Conservation (phyloP, 1,140 invertebrate genomes). For the Lasioglossum baleicum region DNA sequence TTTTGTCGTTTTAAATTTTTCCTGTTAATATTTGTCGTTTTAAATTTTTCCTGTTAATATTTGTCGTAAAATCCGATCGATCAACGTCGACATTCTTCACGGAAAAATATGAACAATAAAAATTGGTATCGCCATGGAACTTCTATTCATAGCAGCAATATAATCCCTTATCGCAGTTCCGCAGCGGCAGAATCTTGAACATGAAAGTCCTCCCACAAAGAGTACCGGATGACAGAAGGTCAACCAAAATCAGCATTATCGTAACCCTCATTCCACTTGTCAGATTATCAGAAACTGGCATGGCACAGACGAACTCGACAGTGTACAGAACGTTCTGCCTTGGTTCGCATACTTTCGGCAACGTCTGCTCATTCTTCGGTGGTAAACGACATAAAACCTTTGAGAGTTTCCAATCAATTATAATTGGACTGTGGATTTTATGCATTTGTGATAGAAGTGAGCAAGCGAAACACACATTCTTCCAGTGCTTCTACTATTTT, state of each 20-base stretch:
- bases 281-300: conserved; percentile 44
- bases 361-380: not conserved
- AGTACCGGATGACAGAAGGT: conserved; percentile 44
- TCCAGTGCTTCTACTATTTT: no score
- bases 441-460: no score
- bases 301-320: conserved; percentile 37
- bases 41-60: no score
- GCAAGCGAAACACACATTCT: no score
- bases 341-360: not conserved
- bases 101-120: no score
- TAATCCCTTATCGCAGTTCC: conserved; percentile 40
- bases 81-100: no score
- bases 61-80: no score
- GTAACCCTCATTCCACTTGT: conserved; percentile 43
- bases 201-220: conserved; percentile 18
- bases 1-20: no score
- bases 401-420: no score
- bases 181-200: conserved; percentile 54
- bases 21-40: no score
- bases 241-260: conserved; percentile 62
- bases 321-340: conserved; percentile 39
- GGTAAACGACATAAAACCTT: no score
- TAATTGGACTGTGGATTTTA: no score
- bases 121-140: not conserved
- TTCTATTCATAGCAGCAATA: not conserved